Conservation (phyloP, 2,797 vertebrate species). For the Salmo trutta region DNA sequence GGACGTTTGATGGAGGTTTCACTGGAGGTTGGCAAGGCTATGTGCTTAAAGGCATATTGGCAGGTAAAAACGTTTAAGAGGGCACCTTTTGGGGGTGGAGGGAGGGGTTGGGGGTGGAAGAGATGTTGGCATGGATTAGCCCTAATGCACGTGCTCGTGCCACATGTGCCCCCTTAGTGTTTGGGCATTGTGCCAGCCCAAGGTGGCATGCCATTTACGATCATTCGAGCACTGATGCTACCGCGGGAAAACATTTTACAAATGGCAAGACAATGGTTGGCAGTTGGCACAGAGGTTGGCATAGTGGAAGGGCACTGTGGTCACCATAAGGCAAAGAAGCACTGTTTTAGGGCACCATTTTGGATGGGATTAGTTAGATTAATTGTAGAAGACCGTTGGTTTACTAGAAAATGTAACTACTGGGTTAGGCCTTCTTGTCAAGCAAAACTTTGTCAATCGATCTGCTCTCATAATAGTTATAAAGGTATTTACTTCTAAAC, state of each 20-base stretch:
- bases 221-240: too few species aligned
- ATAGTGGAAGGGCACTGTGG: too few species aligned
- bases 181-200: conserved; percentile 13
- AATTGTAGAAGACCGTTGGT: not conserved
- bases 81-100: conserved; percentile 38
- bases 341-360: too few species aligned
- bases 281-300: too few species aligned
- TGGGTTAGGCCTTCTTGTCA: not conserved
- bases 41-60: conserved; percentile 59
- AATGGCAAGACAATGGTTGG: too few species aligned
- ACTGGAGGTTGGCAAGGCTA: conserved; percentile 55
- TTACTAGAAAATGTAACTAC: not conserved
- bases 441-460: not conserved
- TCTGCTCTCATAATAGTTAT: not conserved
- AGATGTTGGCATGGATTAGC: not conserved
- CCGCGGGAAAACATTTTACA: too few species aligned
- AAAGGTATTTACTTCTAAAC: not conserved
- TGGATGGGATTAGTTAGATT: not conserved
- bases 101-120: conserved; percentile 27
- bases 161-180: conserved; percentile 34
- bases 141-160: conserved; percentile 18
- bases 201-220: too few species aligned
- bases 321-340: too few species aligned
- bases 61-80: conserved; percentile 57
- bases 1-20: conserved; percentile 30